phyloP scores from a whole-genome alignment of 2,888 invertebrate species.

The Emmelina monodactyla region DNA sequence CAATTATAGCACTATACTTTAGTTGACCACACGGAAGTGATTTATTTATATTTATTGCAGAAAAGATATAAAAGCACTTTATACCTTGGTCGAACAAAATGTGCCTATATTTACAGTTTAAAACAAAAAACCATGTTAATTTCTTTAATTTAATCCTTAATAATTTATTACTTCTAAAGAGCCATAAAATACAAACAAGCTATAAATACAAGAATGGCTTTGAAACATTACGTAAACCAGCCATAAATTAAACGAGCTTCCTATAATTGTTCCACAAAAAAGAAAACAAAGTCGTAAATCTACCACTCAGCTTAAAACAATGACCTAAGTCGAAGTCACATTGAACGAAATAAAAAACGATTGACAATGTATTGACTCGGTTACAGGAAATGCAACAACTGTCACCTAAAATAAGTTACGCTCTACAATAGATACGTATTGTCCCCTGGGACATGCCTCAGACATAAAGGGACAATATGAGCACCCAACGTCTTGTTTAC shows the following conservation, averaged over 20 bases:
- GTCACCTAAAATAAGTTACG: background rate
- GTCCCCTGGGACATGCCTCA: background rate
- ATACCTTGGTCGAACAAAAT: no score
- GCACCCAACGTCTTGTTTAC: constrained; percentile 51
- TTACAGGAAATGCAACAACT: background rate
- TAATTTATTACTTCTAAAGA: no score
- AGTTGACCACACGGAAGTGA: no score
- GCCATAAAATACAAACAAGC: no score
- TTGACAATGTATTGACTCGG: background rate
- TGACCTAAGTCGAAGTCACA: background rate
- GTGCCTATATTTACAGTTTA: no score
- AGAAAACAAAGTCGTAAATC: background rate
- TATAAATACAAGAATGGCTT: no score
- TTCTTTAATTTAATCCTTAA: no score
- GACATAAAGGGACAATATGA: constrained; percentile 19
- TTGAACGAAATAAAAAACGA: background rate
- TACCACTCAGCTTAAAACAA: background rate
- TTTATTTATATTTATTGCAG: no score
- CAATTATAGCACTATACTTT: no score
- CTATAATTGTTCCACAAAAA: background rate
- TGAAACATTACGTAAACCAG: background rate
- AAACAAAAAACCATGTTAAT: no score
- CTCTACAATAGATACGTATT: constrained; percentile 5
- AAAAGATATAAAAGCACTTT: no score
- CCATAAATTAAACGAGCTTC: background rate